These are phyloP conservation scores for Callocephalon fimbriatum DNA, from an alignment of 2,113 vertebrate genomes.

Conservation along the genomic window DNA sequence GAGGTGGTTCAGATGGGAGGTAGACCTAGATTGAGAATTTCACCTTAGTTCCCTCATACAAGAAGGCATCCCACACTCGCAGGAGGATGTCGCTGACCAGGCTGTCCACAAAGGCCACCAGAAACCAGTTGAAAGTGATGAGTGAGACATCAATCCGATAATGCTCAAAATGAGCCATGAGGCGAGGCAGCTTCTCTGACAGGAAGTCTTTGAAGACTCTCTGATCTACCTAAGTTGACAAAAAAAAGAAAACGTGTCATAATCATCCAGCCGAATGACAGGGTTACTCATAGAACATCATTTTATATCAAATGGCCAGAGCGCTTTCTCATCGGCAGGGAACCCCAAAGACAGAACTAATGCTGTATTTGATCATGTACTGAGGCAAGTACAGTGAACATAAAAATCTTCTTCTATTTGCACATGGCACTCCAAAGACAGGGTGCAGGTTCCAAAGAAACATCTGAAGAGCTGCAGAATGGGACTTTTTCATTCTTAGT, in stretches of 20 bases:
- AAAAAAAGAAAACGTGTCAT: neutral
- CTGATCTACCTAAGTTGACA: conserved; percentile 86
- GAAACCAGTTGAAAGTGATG: conserved; percentile 95
- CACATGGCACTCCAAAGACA: neutral
- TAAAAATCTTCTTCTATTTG: neutral
- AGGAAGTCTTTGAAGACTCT: conserved; percentile 93
- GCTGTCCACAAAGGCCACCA: conserved; percentile 92
- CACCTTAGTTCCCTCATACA: conserved; percentile 96
- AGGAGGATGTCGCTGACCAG: conserved; percentile 91
- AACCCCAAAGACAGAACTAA: neutral
- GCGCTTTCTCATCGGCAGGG: neutral
- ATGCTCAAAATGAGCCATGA: conserved; percentile 86
- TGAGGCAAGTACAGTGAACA: neutral
- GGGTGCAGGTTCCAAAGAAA: neutral
- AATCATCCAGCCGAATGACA: neutral
- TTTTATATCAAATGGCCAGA: neutral
- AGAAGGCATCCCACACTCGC: conserved; percentile 92
- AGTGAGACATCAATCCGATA: conserved; percentile 87
- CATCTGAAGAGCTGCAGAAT: neutral
- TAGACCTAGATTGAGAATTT: neutral
- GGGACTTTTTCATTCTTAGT: neutral
- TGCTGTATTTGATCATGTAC: neutral
- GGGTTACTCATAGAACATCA: neutral
- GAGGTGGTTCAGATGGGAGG: neutral
- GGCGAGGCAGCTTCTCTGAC: conserved; percentile 88